These are phyloP conservation scores for Eupeodes luniger DNA, from an alignment of 2,888 invertebrate species.

Conservation along the genomic window DNA sequence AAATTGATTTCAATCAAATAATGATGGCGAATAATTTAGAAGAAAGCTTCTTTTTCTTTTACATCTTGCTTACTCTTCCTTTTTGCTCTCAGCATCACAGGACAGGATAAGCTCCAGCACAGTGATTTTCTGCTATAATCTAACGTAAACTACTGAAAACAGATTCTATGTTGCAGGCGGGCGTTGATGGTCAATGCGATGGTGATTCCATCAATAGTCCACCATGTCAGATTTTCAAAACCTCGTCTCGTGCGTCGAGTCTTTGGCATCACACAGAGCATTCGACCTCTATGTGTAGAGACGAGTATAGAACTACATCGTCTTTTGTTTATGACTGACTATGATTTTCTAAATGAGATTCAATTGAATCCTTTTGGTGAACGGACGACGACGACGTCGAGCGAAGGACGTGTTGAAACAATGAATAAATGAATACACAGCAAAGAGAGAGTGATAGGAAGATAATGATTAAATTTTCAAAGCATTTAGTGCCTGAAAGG, in stretches of 20 bases:
- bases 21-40: conserved; percentile 76
- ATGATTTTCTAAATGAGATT: conserved; percentile 72
- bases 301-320: conserved; percentile 16
- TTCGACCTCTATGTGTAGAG: conserved; percentile 5
- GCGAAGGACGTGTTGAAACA: conserved; percentile 69
- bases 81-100: neutral
- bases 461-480: conserved; percentile 75
- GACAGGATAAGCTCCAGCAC: neutral
- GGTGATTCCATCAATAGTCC: conserved; percentile 3
- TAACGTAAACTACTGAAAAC: conserved; percentile 50
- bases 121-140: conserved; percentile 57
- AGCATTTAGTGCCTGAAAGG: conserved; percentile 70
- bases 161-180: conserved; percentile 56
- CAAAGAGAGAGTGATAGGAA: conserved; percentile 33
- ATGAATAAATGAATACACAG: conserved; percentile 73
- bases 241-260: neutral
- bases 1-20: conserved; percentile 76
- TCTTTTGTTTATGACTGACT: conserved; percentile 74
- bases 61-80: neutral
- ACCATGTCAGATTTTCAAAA: neutral
- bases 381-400: neutral
- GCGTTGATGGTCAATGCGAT: neutral
- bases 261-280: neutral
- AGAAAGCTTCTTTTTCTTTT: conserved; percentile 56
- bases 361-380: conserved; percentile 68